Base-by-base conservation (phyloP, 2,888 invertebrate genomes). In the Himalopsyche japonica region DNA sequence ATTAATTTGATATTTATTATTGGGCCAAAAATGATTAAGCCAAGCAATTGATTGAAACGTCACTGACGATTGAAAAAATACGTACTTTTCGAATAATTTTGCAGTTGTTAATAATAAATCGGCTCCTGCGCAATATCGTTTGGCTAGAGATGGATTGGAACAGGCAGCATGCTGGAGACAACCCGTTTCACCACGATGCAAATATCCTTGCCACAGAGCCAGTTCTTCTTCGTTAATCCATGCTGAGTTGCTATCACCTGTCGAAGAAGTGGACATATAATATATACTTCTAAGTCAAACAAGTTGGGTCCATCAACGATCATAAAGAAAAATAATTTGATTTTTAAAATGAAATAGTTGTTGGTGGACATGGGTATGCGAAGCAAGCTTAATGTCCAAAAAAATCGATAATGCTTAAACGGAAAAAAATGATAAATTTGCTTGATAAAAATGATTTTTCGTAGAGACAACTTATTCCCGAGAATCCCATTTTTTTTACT, bases 91-190 rank as follows among this genome's bases (percentile, higher is more conserved):
- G 87, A 96, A 91, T 85, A 95, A 91, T 88, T 95, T 95, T 24
- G 95, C 93, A 78, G 95, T 94, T 88, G 95, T 95, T 83, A 97
- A 88, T 15, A 97, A 89, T 86, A 96, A 93, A 87, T 96, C 95
- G n/a, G 95, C 96, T 0, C 96, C 97, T 1, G 95, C 94, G 1
- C 95, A 93, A 89, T 97, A 97, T 87, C 95, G 93, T 82, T 93
- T 93, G 10, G 97, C 96, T 84, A 95, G 94, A 76, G 93, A 91
- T 0, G 97, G 97, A 87, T 94, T 94, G 88, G 94, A 94, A 88
- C 97, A 97, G 10, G 96, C 95, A 2, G 96, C 93, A 80, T 94
- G 93, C 89, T 96, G 95, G 43, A 97, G 91, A 88, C 97, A 97
- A 70, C 94, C 93, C 89, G 94, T 95, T 88, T 95, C 93, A 64